These are phyloP conservation scores for Corythucha ciliata DNA, from an alignment of 2,888 invertebrate species.

Conservation along the genomic window DNA sequence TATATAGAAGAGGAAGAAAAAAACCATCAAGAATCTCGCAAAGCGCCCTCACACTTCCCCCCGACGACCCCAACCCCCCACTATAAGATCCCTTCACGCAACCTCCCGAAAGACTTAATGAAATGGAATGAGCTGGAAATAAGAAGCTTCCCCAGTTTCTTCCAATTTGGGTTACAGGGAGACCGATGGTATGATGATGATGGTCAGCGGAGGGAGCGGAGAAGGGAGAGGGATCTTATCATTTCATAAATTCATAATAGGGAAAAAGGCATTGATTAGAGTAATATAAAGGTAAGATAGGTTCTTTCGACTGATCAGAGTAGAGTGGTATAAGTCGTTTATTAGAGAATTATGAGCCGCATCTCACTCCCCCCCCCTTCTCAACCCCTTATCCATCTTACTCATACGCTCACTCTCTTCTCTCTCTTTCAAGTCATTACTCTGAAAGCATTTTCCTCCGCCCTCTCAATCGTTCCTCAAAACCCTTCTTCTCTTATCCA, in stretches of 20 bases:
- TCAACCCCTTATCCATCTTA: conserved; percentile 1
- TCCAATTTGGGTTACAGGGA: neutral
- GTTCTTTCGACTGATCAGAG: conserved; percentile 16
- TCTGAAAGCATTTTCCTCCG: conserved; percentile 22
- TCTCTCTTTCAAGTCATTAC: conserved; percentile 22
- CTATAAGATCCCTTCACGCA: neutral
- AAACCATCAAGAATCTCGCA: too few relatives aligned
- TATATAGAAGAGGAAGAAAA: too few relatives aligned
- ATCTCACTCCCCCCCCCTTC: neutral
- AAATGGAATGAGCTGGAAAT: too few relatives aligned
- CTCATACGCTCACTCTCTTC: conserved; percentile 2
- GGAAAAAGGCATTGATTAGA: conserved; percentile 16
- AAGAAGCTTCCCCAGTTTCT: neutral
- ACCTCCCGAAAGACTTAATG: too few relatives aligned
- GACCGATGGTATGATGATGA: neutral
- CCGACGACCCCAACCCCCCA: too few relatives aligned
- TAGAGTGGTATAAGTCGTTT: conserved; percentile 22
- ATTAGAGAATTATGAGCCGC: conserved; percentile 27
- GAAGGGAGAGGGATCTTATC: conserved; percentile 23
- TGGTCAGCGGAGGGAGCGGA: too few relatives aligned
- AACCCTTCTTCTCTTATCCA: too few relatives aligned
- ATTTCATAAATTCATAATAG: conserved; percentile 33
- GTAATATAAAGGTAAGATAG: conserved; percentile 19
- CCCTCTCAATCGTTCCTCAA: conserved; percentile 3
- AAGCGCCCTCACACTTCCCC: too few relatives aligned